Percentiles rank a stretch among this genome's conserved stretches.
phyloP scores from a whole-genome alignment of 2,888 invertebrate genomes.

The Himalopsyche japonica region DNA sequence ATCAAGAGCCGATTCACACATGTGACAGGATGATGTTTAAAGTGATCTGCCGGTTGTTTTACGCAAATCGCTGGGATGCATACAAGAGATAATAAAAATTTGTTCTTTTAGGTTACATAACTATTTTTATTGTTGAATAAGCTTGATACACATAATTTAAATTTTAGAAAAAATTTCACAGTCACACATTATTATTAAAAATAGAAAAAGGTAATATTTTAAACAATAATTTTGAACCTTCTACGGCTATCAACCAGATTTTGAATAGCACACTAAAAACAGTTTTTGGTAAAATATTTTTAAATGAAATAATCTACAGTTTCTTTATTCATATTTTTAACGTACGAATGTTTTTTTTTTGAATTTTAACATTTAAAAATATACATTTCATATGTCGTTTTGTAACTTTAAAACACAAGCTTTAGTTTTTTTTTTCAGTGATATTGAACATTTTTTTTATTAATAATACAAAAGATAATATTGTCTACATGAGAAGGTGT shows the following conservation, averaged over 20 bases:
- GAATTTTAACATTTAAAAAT: slow-evolving; percentile 10
- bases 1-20: no score
- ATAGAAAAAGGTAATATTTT: not conserved
- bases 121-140: slow-evolving; percentile 21
- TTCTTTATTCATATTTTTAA: not conserved
- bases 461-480: not conserved
- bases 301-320: not conserved
- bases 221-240: not conserved
- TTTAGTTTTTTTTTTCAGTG: not conserved
- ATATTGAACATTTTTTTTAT: not conserved
- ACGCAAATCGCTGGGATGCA: not conserved
- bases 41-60: not conserved
- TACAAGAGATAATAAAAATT: slow-evolving; percentile 4
- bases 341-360: not conserved
- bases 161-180: slow-evolving; percentile 11
- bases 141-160: slow-evolving; percentile 2
- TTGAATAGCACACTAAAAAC: not conserved
- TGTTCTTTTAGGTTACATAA: not conserved
- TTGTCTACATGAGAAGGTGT: not conserved
- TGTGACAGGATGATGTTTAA: not conserved
- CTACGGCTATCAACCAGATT: not conserved
- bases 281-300: slow-evolving; percentile 4
- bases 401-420: not conserved
- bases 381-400: not conserved
- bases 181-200: slow-evolving; percentile 7